These are phyloP conservation scores for Euzophera pinguis DNA, from an alignment of 2,888 invertebrate species.

Conservation along the genomic window DNA sequence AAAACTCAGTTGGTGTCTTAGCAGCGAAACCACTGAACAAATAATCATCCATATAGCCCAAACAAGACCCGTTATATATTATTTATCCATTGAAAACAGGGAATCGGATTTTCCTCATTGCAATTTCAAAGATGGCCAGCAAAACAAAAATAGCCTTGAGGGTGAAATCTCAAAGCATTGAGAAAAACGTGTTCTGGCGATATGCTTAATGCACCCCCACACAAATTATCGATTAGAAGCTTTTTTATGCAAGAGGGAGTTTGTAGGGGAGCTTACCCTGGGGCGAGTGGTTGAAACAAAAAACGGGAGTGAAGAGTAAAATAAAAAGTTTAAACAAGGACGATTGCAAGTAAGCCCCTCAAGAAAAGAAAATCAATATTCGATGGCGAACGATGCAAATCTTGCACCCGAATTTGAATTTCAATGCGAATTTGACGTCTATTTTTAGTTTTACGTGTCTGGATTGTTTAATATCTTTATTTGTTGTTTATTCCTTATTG, in stretches of 20 bases:
- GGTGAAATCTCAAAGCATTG: conserved; percentile 72
- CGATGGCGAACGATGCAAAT: conserved; percentile 75
- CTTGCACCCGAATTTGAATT: conserved; percentile 74
- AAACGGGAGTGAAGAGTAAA: conserved; percentile 78
- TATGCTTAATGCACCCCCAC: conserved; percentile 81
- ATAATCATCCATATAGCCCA: conserved; percentile 5
- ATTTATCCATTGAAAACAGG: conserved; percentile 24
- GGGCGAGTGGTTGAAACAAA: conserved; percentile 79
- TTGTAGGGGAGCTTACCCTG: conserved; percentile 64
- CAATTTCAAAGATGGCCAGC: conserved; percentile 64
- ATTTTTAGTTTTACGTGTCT: conserved; percentile 44
- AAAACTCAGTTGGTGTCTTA: not conserved
- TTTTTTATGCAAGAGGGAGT: conserved; percentile 80
- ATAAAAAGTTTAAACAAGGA: conserved; percentile 80
- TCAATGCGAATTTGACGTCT: conserved; percentile 66
- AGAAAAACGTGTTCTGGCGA: conserved; percentile 74
- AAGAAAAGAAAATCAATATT: conserved; percentile 77
- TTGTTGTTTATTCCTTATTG: conserved; percentile 16
- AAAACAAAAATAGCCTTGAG: conserved; percentile 70
- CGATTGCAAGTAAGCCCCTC: conserved; percentile 65
- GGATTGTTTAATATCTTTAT: conserved; percentile 12
- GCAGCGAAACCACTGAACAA: not conserved
- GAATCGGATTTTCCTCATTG: conserved; percentile 43
- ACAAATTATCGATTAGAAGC: conserved; percentile 81
- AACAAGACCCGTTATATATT: conserved; percentile 4